A percentile compares a stretch with the other conserved stretches of the same genome.
Evolutionary conservation across 1,140 invertebrate species (phyloP).

Genomic region (Pseudobourletiella spinata): DNA sequence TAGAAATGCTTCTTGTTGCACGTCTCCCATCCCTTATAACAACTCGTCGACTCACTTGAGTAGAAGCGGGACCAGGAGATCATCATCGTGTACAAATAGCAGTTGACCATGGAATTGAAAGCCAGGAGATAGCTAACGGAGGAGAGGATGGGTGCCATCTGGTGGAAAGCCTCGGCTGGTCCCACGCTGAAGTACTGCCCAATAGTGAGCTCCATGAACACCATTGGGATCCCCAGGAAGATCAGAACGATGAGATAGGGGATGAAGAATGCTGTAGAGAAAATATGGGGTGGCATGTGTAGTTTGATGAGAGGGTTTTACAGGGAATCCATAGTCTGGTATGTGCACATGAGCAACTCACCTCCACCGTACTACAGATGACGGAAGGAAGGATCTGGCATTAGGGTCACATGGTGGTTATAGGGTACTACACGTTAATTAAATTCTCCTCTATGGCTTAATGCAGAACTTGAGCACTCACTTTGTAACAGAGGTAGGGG

Average conservation of each 20-base stretch:
- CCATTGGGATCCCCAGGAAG: constrained; percentile 42
- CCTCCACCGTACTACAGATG: neutral
- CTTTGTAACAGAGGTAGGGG: constrained; percentile 46
- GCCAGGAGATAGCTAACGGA: constrained; percentile 14
- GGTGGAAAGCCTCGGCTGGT: constrained; percentile 7
- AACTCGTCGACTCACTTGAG: constrained; percentile 17
- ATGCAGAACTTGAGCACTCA: no score
- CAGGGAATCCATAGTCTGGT: neutral
- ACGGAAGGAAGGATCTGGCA: neutral
- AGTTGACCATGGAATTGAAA: constrained; percentile 16
- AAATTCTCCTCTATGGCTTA: no score
- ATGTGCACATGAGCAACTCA: neutral
- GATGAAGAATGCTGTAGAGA: constrained; percentile 44
- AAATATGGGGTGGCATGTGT: neutral
- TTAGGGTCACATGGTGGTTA: neutral
- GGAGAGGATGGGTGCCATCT: constrained; percentile 22
- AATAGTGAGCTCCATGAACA: constrained; percentile 40
- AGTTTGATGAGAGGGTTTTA: no score
- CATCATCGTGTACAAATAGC: constrained; percentile 15
- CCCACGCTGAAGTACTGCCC: constrained; percentile 24
- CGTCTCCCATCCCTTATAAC: constrained; percentile 19
- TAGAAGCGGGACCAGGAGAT: constrained; percentile 19
- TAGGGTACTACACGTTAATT: neutral
- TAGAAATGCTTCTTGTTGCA: constrained; percentile 14
- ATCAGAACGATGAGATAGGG: constrained; percentile 46